Base-by-base conservation (phyloP, 64 coral and sea anemone genomes). In the Montipora foliosa region DNA sequence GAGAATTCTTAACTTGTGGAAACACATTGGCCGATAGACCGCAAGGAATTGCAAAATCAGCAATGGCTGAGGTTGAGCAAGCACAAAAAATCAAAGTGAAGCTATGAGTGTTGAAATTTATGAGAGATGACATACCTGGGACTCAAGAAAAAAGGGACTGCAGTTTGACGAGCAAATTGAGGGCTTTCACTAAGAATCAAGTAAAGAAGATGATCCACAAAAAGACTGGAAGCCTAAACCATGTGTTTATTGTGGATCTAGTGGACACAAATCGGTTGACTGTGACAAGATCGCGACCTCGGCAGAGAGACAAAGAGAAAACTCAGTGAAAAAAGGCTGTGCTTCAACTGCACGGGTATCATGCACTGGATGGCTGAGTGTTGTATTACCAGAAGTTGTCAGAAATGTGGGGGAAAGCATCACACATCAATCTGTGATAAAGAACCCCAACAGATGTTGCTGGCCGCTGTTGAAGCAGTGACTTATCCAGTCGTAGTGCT, bases 301-400 rank as follows among this genome's bases (percentile, higher is more conserved):
- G 37, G 71, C 45, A 29, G 29, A 29, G 29, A 29, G 29, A 55
- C 75, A 78, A 17, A 59, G 90, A 14, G 47, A 64, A 11, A 59
- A 50, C 79, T 92, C 0, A 82, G 66, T 13, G 76, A 89, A 8
- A 76, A 76, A 37, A 89, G 60, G 29, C 22, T 79, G 24, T 89
- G 94, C 53, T 91, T 91, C 72, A 88, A 95, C 83, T 95, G 83
- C 74, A 91, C 51, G 12, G 94, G 67, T 10, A 80, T 49, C 6
- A 69, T 44, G 58, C 94, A 95, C 6, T 71, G 70, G 37, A 81
- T 81, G 4, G 2, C 37, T 0, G 16, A 91, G 52, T 91, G 89
- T 69, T 48, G 57, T 1, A 77, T 81, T 8, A 11, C 11, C 11
- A 92, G 84, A 15, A 17, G 16, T 3, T 94, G 92, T 49, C 76